phyloP scores from a whole-genome alignment of 2,797 vertebrate species.

The Muraenolepis orangiensis region DNA sequence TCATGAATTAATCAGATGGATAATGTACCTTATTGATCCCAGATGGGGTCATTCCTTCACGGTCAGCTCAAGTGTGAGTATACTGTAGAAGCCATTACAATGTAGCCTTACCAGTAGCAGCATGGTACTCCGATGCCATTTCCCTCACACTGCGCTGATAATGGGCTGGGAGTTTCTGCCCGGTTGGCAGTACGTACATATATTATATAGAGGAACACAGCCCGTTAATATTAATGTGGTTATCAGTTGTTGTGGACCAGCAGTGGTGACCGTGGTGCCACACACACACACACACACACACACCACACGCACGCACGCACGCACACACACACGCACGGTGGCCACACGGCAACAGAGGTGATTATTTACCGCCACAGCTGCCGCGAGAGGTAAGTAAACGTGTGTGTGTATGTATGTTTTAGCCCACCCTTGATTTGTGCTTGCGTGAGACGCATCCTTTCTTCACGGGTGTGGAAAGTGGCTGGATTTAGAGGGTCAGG shows the following conservation, averaged over 20 bases:
- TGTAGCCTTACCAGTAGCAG: not conserved
- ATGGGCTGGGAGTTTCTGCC: conserved; percentile 40
- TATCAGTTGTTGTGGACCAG: conserved; percentile 49
- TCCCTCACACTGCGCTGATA: conserved; percentile 39
- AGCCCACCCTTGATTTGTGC: conserved; percentile 75
- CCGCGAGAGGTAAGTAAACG: conserved; percentile 75
- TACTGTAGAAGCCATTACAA: conserved; percentile 5
- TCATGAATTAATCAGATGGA: not conserved
- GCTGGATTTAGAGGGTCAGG: conserved; percentile 77
- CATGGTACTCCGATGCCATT: not conserved
- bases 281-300: too few species aligned
- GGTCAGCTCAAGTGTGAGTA: conserved; percentile 12
- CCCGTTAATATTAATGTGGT: not conserved
- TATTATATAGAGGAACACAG: not conserved
- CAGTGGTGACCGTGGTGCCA: conserved; percentile 60
- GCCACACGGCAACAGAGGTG: conserved; percentile 40
- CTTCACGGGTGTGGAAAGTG: conserved; percentile 67
- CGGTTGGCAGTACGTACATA: conserved; percentile 12
- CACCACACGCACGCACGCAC: too few species aligned
- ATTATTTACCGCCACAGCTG: conserved; percentile 77
- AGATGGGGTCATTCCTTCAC: conserved; percentile 15
- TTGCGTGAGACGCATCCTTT: conserved; percentile 73
- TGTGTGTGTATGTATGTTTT: conserved; percentile 80
- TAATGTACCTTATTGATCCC: not conserved
- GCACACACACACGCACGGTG: not conserved